Percentiles rank a stretch among this genome's conserved stretches.
Evolutionary conservation across 2,888 invertebrate species (phyloP).

Genomic region (Erebia ligea): DNA sequence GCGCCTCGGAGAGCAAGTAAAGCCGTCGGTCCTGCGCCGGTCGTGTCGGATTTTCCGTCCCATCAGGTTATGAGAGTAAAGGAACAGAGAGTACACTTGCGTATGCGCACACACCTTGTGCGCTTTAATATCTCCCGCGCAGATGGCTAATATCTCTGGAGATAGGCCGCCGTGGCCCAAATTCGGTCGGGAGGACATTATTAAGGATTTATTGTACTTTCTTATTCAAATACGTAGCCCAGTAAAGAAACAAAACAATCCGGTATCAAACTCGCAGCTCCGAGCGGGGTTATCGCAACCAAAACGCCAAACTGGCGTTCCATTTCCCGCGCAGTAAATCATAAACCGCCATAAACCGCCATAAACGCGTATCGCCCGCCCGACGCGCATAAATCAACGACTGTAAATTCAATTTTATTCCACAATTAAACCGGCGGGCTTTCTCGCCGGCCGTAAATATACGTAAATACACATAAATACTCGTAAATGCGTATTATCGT

Average conservation of each 20-base stretch:
- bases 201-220: too few relatives aligned
- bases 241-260: constrained; percentile 6
- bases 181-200: too few relatives aligned
- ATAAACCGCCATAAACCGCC: constrained; percentile 55
- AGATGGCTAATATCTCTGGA: too few relatives aligned
- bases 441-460: constrained; percentile 76
- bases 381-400: constrained; percentile 66
- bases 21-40: too few relatives aligned
- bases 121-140: too few relatives aligned
- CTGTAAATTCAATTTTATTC: constrained; percentile 82
- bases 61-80: too few relatives aligned
- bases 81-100: too few relatives aligned
- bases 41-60: too few relatives aligned
- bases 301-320: constrained; percentile 36
- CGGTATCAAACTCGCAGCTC: constrained; percentile 20
- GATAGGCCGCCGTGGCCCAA: too few relatives aligned
- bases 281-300: constrained; percentile 27
- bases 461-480: constrained; percentile 78
- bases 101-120: too few relatives aligned
- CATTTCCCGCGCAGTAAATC: constrained; percentile 47
- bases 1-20: too few relatives aligned
- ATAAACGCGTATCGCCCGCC: constrained; percentile 55
- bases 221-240: too few relatives aligned
- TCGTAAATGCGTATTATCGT: constrained; percentile 83
- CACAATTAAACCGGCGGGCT: constrained; percentile 80